Evolutionary conservation across 1,140 invertebrate species (phyloP), one percentile per base, ranked within the genome.

Genomic region (Temnothorax longispinosus): DNA sequence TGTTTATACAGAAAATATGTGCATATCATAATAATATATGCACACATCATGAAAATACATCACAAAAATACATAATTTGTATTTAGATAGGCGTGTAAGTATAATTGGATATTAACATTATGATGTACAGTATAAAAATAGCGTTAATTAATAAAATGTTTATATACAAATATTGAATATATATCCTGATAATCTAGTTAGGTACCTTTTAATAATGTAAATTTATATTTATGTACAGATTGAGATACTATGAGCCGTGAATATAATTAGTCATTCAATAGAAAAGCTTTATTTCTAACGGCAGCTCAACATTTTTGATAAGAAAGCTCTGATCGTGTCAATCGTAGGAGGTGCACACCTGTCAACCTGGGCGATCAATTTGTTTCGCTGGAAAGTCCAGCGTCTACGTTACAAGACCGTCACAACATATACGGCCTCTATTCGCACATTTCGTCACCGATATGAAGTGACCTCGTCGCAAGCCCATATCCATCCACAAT

Each of bases 401-500:
- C n/a, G 47, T 87, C 41, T 54, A 41, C 6, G 38, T 64, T 89
- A 69, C 72, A 77, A 78, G 65, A 90, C 74, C 77, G 60, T 64
- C 35, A 11, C 47, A 58, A 88, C 52, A 89, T 56, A 58, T 82
- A 76, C 60, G 77, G 75, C 88, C 85, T 78, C 77, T 65, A 38
- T 18, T 50, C 47, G 21, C 5, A 52, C 21, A 27, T 84, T 74
- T 74, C 47, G 18, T 6, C 38, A 44, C 47, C 75, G 69, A 72
- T 41, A 86, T 44, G 64, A 91, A 78, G 88, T 88, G 78, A 88
- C 76, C 65, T 74, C 86, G 89, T 89, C 85, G 65, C 87, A 75
- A 58, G 54, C 35, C 54, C 35, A 38, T 74, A 38, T 47, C 50
- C 67, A 74, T 91, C 88, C 74, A 69, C 84, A 69, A 62, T 44